Conservation (phyloP, 2,113 vertebrate species). For the Chunga burmeisteri region DNA sequence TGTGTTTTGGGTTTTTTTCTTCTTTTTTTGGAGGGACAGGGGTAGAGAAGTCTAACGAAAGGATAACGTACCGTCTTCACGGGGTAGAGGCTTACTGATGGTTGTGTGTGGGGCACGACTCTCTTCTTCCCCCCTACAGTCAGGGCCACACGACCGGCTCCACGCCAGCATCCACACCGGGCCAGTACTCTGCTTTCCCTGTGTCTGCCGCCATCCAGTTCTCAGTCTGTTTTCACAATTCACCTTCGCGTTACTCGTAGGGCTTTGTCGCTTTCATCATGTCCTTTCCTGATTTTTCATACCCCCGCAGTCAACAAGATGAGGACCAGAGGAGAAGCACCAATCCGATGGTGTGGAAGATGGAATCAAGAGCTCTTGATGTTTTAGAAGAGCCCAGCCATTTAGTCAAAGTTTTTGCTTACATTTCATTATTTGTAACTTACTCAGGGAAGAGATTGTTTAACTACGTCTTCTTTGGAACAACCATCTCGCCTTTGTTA, state of each 20-base stretch:
- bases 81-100: rapidly evolving
- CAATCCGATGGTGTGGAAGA: not conserved
- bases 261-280: not conserved
- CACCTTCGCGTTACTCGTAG: not conserved
- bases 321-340: not conserved
- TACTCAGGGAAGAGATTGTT: not conserved
- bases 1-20: too few relatives aligned
- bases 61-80: not conserved
- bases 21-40: not conserved
- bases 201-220: not conserved
- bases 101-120: not conserved
- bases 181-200: rapidly evolving
- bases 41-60: not conserved
- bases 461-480: not conserved
- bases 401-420: not conserved
- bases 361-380: not conserved
- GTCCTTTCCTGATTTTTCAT: not conserved
- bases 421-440: not conserved
- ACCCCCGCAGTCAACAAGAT: not conserved
- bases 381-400: not conserved
- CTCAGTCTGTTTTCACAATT: not conserved
- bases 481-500: not conserved
- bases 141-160: not conserved
- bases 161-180: not conserved
- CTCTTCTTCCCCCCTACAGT: not conserved